A percentile compares a stretch with the other conserved stretches of the same genome.
Conservation (phyloP, 2,113 vertebrate species). For the Antennarius striatus region DNA sequence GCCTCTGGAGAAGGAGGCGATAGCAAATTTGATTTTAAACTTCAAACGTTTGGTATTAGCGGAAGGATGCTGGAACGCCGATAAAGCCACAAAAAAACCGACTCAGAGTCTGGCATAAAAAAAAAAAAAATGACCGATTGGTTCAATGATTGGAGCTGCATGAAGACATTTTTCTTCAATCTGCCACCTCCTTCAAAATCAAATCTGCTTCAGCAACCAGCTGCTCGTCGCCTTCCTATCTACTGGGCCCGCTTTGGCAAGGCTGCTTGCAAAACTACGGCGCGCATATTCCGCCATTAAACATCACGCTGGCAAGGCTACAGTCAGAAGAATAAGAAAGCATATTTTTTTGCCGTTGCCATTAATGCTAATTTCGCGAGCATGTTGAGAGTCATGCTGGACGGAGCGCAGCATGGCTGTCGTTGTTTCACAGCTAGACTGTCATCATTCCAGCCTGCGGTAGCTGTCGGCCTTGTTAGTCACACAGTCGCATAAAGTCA, state of each 20-base stretch:
- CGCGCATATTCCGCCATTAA: slow-evolving; percentile 31
- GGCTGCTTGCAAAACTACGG: slow-evolving; percentile 15
- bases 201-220: slow-evolving; percentile 33
- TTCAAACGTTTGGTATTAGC: slow-evolving; percentile 1
- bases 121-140: slow-evolving; percentile 20
- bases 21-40: neutral
- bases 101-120: neutral
- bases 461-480: slow-evolving; percentile 25
- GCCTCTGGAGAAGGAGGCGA: neutral
- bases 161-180: slow-evolving; percentile 38
- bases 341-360: slow-evolving; percentile 13
- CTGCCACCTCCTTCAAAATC: slow-evolving; percentile 21
- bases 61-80: neutral
- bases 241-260: slow-evolving; percentile 20
- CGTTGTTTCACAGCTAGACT: slow-evolving; percentile 45
- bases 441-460: slow-evolving; percentile 19
- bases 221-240: slow-evolving; percentile 22
- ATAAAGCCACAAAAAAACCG: slow-evolving; percentile 6
- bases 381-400: slow-evolving; percentile 35
- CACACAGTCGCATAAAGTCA: neutral
- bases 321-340: slow-evolving; percentile 39
- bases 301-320: slow-evolving; percentile 40
- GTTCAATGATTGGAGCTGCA: slow-evolving; percentile 28
- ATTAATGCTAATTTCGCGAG: slow-evolving; percentile 39
- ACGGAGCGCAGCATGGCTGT: slow-evolving; percentile 21